These are phyloP conservation scores for Pangasius djambal DNA, from an alignment of 2,797 vertebrate genomes.

Conservation along the genomic window DNA sequence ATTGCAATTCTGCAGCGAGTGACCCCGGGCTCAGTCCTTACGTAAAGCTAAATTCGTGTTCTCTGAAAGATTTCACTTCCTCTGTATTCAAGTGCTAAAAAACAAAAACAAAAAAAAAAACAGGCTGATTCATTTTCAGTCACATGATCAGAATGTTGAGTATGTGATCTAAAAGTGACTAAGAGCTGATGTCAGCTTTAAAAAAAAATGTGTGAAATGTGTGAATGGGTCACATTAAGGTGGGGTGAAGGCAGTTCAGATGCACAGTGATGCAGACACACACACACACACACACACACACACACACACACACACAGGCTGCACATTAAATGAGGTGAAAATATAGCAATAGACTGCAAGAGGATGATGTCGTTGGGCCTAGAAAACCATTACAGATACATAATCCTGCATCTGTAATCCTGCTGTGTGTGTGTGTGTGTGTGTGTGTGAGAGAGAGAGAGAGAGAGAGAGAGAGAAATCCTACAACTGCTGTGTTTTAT, in stretches of 20 bases:
- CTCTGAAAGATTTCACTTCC: not conserved
- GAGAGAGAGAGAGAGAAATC: not conserved
- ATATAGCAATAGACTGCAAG: slow-evolving; percentile 34
- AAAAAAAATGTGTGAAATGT: not conserved
- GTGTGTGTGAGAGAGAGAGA: not conserved
- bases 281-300: slow-evolving; percentile 4
- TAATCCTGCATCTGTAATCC: slow-evolving; percentile 54
- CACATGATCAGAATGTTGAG: not conserved
- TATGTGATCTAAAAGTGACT: not conserved
- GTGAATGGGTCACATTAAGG: not conserved
- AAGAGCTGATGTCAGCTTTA: not conserved
- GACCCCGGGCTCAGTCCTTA: slow-evolving; percentile 34
- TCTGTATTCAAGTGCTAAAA: not conserved
- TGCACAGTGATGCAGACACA: not conserved
- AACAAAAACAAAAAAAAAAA: not conserved
- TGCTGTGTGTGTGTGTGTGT: slow-evolving; percentile 2
- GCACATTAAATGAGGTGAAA: slow-evolving; percentile 37
- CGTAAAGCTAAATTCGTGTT: slow-evolving; percentile 1
- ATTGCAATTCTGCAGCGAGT: slow-evolving; percentile 2
- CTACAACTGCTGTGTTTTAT: not conserved
- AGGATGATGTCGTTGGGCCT: slow-evolving; percentile 54
- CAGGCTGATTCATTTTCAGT: not conserved
- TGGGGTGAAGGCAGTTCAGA: not conserved
- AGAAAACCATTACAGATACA: slow-evolving; percentile 52
- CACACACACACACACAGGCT: not conserved